Percentiles rank a stretch among this genome's conserved stretches.
Conservation (phyloP, 2,888 invertebrate genomes). For the Amphipyra berbera region DNA sequence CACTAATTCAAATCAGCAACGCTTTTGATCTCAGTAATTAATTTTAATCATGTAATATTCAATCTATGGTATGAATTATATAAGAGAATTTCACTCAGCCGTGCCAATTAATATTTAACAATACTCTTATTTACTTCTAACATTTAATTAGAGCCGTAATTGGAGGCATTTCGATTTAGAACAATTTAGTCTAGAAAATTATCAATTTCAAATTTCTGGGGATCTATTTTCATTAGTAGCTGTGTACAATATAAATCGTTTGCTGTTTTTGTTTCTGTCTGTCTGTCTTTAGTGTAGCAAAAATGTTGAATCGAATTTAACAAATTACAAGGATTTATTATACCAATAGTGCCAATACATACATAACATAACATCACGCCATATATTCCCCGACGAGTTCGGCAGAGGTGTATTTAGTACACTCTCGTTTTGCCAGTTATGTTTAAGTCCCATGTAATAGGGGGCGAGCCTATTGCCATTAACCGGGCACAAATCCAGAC, state of each 20-base stretch:
- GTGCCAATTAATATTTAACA: conserved; percentile 47
- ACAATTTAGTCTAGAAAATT: conserved; percentile 9
- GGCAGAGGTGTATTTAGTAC: too few species aligned
- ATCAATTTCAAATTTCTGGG: neutral
- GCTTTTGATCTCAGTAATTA: conserved; percentile 51
- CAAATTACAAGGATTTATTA: neutral
- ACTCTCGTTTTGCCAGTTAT: too few species aligned
- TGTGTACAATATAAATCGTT: too few species aligned
- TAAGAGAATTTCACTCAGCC: conserved; percentile 30
- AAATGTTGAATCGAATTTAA: too few species aligned
- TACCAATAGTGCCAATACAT: too few species aligned
- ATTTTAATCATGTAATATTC: conserved; percentile 45
- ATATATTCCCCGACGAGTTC: too few species aligned
- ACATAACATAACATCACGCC: too few species aligned
- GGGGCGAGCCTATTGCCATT: too few species aligned
- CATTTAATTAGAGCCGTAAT: conserved; percentile 45
- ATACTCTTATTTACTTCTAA: conserved; percentile 37
- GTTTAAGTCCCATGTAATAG: too few species aligned
- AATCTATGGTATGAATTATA: conserved; percentile 28
- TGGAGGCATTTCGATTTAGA: conserved; percentile 17
- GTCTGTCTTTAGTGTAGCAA: too few species aligned
- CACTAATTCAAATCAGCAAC: conserved; percentile 34
- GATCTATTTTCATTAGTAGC: conserved; percentile 1
- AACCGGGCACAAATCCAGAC: too few species aligned
- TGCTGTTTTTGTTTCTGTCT: too few species aligned